Conservation (phyloP, 2,797 vertebrate species). For the Xenopus petersii region DNA sequence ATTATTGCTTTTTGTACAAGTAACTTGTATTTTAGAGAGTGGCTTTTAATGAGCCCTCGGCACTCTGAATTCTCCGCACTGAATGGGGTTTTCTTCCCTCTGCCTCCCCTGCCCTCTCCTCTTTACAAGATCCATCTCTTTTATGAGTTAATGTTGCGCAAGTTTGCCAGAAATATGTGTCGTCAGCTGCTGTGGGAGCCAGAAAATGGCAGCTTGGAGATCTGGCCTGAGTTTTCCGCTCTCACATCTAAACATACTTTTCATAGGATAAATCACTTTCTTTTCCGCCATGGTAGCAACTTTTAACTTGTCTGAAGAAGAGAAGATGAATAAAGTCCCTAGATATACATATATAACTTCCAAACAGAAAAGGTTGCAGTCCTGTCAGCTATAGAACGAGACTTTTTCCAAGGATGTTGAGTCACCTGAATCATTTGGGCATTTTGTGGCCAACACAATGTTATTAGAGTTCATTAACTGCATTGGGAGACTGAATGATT, state of each 20-base stretch:
- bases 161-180: conserved; percentile 29
- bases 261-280: conserved; percentile 29
- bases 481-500: too few relatives aligned
- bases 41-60: conserved; percentile 30
- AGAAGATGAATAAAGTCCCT: too few relatives aligned
- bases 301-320: not conserved
- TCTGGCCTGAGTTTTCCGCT: conserved; percentile 15
- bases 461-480: too few relatives aligned
- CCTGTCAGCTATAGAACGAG: too few relatives aligned
- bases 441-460: too few relatives aligned
- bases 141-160: conserved; percentile 41
- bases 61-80: conserved; percentile 23
- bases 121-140: conserved; percentile 43
- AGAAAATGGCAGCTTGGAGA: conserved; percentile 35
- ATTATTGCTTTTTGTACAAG: not conserved
- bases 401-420: too few relatives aligned
- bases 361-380: not conserved
- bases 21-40: conserved; percentile 13
- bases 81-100: conserved; percentile 12
- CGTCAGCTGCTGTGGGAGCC: conserved; percentile 35
- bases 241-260: conserved; percentile 31
- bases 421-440: too few relatives aligned
- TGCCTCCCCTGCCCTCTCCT: conserved; percentile 23
- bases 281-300: conserved; percentile 1
- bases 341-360: too few relatives aligned